These are phyloP conservation scores for Malacoraja senta DNA, from an alignment of 2,797 vertebrate genomes.

Conservation along the genomic window DNA sequence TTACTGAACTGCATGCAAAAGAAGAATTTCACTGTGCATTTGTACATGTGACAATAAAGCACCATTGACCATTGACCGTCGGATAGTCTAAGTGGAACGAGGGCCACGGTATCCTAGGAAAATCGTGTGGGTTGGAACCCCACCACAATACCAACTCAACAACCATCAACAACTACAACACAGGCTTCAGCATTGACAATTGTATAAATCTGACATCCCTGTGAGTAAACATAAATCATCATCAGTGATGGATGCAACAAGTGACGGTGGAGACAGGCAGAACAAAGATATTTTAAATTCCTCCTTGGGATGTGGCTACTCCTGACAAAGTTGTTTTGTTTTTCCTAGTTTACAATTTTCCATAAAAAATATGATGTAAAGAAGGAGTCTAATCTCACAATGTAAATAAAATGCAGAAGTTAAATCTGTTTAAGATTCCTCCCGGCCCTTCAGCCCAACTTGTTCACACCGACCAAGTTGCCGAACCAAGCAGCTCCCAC, in stretches of 20 bases:
- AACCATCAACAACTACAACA: not conserved
- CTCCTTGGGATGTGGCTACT: not conserved
- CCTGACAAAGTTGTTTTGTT: not conserved
- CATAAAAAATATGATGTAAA: not conserved
- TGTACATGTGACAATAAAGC: too few species aligned
- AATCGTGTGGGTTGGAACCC: too few species aligned
- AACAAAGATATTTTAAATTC: not conserved
- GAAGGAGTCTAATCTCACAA: not conserved
- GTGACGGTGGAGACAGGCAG: too few species aligned
- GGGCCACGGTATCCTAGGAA: too few species aligned
- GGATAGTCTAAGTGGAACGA: not conserved
- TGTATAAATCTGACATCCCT: not conserved
- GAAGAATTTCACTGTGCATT: too few species aligned
- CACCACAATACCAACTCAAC: not conserved
- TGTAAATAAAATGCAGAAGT: not conserved
- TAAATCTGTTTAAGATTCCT: not conserved
- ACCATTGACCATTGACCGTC: too few species aligned
- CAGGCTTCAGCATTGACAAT: not conserved
- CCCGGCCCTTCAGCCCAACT: too few species aligned
- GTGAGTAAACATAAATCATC: not conserved
- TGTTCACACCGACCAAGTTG: too few species aligned
- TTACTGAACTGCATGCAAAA: too few species aligned
- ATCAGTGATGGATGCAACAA: not conserved
- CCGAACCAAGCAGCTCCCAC: too few species aligned
- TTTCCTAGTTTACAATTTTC: not conserved